Evolutionary conservation across 2,797 vertebrate genomes (phyloP), one percentile per base, ranked within the genome.

Genomic region (Erpetoichthys calabaricus): DNA sequence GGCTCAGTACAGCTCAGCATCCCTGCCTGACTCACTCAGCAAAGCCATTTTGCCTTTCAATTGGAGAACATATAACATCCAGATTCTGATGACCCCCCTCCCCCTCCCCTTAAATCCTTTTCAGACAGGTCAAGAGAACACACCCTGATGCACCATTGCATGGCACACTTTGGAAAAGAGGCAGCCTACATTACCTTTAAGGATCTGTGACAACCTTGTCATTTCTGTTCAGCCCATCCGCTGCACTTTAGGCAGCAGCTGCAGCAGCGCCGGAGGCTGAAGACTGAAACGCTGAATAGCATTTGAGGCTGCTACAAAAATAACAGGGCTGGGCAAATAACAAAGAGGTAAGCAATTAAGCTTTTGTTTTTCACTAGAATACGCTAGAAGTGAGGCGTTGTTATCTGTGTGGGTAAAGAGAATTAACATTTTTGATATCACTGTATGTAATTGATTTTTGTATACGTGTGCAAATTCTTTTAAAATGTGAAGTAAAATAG

Each of bases 41-140:
- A 80, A 78, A 80, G 82, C 79, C 80, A 83, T 82, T 83, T 85
- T 83, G 76, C 73, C 78, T 74, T 70, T 63, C 57, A 59, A 59
- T 63, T 45, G 60, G 56, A 55, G 55, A 55, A 63, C 47, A 58
- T 7, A 4, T 57, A 56, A 52, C 42, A 45, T 44, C 54, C 47
- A 45, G 58, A 57, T 54, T 42, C 64, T 45, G 55, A 52, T 57
- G 43, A 45, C 57, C 53, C 43, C 44, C 59, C 57, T 53, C 46
- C 46, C 56, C 56, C 57, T 51, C 54, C 25, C 65, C 63, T 67
- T 59, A 62, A 65, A 60, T 55, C 62, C 62, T 62, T 58, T 59
- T 57, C 63, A 65, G 67, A 65, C 67, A 68, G 67, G 63, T 64
- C 65, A 60, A 25, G 57, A n/a, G 50, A 57, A 49, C 5, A 44